phyloP scores from a whole-genome alignment of 1,140 invertebrate genomes.

The Plutomurus gul region DNA sequence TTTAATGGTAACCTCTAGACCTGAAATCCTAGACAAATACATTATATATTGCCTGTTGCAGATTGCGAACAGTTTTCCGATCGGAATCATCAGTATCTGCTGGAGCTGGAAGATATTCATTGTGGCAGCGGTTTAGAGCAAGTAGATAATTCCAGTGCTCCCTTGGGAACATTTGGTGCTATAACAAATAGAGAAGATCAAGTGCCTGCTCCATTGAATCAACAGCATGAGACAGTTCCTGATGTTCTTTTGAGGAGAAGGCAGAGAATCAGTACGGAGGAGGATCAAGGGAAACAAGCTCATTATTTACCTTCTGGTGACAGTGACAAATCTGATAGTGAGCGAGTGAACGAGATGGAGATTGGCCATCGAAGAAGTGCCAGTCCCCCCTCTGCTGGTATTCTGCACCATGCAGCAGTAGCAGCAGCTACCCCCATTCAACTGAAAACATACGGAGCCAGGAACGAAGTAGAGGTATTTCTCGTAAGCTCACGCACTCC shows the following conservation, averaged over 20 bases:
- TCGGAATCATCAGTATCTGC: slow-evolving; percentile 1
- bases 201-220: neutral
- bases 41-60: slow-evolving; percentile 14
- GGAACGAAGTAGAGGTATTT: slow-evolving; percentile 51
- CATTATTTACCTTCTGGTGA: neutral
- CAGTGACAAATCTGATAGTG: slow-evolving; percentile 22
- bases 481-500: slow-evolving; percentile 47
- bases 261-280: too few relatives aligned
- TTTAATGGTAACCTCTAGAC: too few relatives aligned
- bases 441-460: slow-evolving; percentile 47
- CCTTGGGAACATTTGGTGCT: slow-evolving; percentile 27
- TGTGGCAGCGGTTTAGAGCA: neutral
- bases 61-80: neutral
- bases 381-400: neutral
- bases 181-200: neutral
- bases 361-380: slow-evolving; percentile 14
- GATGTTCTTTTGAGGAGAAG: neutral
- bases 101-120: slow-evolving; percentile 31
- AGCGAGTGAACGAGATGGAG: slow-evolving; percentile 15
- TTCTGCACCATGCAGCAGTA: neutral
- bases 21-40: slow-evolving; percentile 30
- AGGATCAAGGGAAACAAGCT: neutral
- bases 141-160: slow-evolving; percentile 35
- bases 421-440: neutral
- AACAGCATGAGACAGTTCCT: neutral